A percentile compares a stretch with the other conserved stretches of the same genome.
Evolutionary conservation across 1,140 invertebrate genomes (phyloP).

Genomic region (Drosophila sturtevanti): DNA sequence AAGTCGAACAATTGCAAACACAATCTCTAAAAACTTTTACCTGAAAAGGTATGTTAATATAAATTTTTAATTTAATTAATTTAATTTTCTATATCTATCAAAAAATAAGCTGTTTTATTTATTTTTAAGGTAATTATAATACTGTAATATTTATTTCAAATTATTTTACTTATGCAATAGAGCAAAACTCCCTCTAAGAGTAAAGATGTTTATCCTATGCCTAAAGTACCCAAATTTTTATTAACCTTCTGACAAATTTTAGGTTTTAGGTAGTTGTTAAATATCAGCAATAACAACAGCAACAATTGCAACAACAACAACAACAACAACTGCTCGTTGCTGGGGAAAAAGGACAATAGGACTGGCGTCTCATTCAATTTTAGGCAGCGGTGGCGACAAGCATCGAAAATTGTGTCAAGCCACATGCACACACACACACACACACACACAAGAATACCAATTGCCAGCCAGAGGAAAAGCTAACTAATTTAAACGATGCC

Average conservation of each 20-base stretch:
- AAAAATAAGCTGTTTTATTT: too few species aligned
- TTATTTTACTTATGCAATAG: too few species aligned
- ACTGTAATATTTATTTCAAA: too few species aligned
- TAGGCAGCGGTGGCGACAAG: slow-evolving; percentile 35
- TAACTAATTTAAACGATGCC: slow-evolving; percentile 77
- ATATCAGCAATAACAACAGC: not conserved
- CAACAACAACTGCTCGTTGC: not conserved
- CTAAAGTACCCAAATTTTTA: not conserved
- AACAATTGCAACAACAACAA: not conserved
- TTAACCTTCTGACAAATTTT: not conserved
- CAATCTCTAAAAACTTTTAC: too few species aligned
- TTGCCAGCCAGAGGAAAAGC: slow-evolving; percentile 39
- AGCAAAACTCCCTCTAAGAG: too few species aligned
- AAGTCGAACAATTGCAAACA: too few species aligned
- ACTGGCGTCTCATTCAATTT: slow-evolving; percentile 37
- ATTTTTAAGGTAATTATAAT: too few species aligned
- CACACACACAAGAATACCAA: not conserved
- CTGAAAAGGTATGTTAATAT: too few species aligned
- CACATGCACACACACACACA: slow-evolving; percentile 30
- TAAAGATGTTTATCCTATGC: not conserved
- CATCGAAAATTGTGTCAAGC: slow-evolving; percentile 63
- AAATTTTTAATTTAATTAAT: too few species aligned
- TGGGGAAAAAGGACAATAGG: slow-evolving; percentile 3
- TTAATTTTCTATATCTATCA: too few species aligned
- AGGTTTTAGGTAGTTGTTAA: not conserved